These are phyloP conservation scores for silkworm (Bombyx mori) DNA, from an alignment of 1,140 invertebrate genomes.

Conservation along the genomic window DNA sequence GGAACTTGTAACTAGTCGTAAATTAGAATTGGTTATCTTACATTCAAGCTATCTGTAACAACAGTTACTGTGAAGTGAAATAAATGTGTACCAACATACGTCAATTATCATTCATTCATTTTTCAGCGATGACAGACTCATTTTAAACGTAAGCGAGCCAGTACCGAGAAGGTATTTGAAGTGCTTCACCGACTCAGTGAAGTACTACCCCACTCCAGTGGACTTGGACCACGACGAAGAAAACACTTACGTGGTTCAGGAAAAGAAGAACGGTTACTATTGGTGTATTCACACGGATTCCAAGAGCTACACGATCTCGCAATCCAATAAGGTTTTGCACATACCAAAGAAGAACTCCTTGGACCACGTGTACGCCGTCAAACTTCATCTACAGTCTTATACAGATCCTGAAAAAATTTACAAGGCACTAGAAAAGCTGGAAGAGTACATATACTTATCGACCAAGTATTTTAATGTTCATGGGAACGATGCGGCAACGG, in stretches of 20 bases:
- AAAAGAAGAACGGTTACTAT: constrained; percentile 53
- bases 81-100: not conserved
- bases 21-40: no score
- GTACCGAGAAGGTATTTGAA: constrained; percentile 33
- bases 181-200: constrained; percentile 56
- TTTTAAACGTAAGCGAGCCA: constrained; percentile 27
- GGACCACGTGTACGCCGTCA: constrained; percentile 37
- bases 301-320: constrained; percentile 25
- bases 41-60: no score
- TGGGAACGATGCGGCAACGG: constrained; percentile 14
- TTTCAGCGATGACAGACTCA: constrained; percentile 44
- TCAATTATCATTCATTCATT: constrained; percentile 1
- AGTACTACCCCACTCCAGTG: constrained; percentile 36
- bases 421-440: constrained; percentile 28
- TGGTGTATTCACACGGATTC: constrained; percentile 55
- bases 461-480: constrained; percentile 32
- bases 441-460: constrained; percentile 41
- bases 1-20: no score
- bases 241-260: constrained; percentile 30
- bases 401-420: constrained; percentile 24
- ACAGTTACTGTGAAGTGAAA: no score
- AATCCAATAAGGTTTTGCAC: constrained; percentile 54
- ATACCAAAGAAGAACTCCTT: constrained; percentile 36
- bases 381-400: constrained; percentile 23
- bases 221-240: constrained; percentile 22